phyloP scores from a whole-genome alignment of 2,113 vertebrate species.

The Thomomys bottae region DNA sequence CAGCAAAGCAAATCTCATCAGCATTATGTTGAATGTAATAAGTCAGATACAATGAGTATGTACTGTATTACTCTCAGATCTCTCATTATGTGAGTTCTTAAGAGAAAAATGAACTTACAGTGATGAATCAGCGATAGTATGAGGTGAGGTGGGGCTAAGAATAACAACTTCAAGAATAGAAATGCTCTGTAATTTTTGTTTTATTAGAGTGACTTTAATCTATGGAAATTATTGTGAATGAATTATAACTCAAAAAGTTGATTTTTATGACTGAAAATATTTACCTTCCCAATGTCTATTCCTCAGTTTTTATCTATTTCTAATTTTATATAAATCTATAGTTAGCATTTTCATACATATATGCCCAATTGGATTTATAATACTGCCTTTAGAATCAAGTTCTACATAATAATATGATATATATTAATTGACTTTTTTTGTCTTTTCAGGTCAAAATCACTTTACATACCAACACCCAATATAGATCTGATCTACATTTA shows the following conservation, averaged over 20 bases:
- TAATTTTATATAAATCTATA: background rate
- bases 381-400: background rate
- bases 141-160: accelerated
- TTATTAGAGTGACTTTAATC: background rate
- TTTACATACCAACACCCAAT: background rate
- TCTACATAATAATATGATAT: background rate
- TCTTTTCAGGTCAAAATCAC: background rate
- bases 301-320: background rate
- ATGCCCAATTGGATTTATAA: background rate
- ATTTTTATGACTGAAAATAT: background rate
- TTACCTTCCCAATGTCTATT: background rate
- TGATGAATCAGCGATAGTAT: background rate
- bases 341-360: background rate
- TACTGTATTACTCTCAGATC: background rate
- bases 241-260: background rate
- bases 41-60: background rate
- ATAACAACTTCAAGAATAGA: background rate
- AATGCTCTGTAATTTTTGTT: background rate
- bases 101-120: background rate
- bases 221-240: background rate
- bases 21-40: background rate
- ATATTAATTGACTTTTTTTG: background rate
- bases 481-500: background rate
- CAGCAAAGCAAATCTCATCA: background rate
- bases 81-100: background rate